Percentiles rank a stretch among this genome's conserved stretches.
Evolutionary conservation across 1,140 invertebrate species (phyloP).

Genomic region (Hyles euphorbiae): DNA sequence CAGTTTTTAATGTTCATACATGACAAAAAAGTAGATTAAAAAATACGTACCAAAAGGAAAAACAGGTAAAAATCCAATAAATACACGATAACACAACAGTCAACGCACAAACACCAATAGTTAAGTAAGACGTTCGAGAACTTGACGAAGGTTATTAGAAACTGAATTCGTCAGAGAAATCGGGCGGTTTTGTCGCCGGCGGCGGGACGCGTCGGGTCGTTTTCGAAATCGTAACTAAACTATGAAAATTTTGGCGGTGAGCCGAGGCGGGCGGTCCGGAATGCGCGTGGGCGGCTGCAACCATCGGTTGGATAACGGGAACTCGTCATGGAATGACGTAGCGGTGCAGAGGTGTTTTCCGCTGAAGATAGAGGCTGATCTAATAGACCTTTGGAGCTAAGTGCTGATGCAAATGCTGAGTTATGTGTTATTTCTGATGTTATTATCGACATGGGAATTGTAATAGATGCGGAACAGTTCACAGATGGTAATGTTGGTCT

Average conservation of each 20-base stretch:
- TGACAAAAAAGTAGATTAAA: slow-evolving; percentile 9
- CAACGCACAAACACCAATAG: slow-evolving; percentile 47
- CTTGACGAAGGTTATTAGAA: slow-evolving; percentile 55
- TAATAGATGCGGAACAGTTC: too few relatives aligned
- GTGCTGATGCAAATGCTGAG: slow-evolving; percentile 16
- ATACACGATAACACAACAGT: slow-evolving; percentile 46
- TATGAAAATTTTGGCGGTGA: slow-evolving; percentile 65
- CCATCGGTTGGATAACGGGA: slow-evolving; percentile 52
- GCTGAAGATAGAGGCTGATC: slow-evolving; percentile 66
- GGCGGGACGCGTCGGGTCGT: slow-evolving; percentile 73
- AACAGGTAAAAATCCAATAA: slow-evolving; percentile 49
- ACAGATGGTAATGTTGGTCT: too few relatives aligned
- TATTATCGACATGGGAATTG: too few relatives aligned
- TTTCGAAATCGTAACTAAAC: slow-evolving; percentile 75
- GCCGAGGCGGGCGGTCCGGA: slow-evolving; percentile 61
- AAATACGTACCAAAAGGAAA: slow-evolving; percentile 41
- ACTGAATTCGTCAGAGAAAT: slow-evolving; percentile 52
- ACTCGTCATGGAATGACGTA: slow-evolving; percentile 54
- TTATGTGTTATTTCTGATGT: slow-evolving; percentile 3
- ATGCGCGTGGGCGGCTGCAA: slow-evolving; percentile 63
- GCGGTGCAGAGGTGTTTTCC: slow-evolving; percentile 72
- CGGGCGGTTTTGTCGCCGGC: slow-evolving; percentile 57
- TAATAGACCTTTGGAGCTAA: slow-evolving; percentile 29
- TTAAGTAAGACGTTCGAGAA: slow-evolving; percentile 40
- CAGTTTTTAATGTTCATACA: too few relatives aligned